Percentiles rank a stretch among this genome's conserved stretches.
Evolutionary conservation across 2,113 vertebrate species (phyloP).

Genomic region (Papio anubis): DNA sequence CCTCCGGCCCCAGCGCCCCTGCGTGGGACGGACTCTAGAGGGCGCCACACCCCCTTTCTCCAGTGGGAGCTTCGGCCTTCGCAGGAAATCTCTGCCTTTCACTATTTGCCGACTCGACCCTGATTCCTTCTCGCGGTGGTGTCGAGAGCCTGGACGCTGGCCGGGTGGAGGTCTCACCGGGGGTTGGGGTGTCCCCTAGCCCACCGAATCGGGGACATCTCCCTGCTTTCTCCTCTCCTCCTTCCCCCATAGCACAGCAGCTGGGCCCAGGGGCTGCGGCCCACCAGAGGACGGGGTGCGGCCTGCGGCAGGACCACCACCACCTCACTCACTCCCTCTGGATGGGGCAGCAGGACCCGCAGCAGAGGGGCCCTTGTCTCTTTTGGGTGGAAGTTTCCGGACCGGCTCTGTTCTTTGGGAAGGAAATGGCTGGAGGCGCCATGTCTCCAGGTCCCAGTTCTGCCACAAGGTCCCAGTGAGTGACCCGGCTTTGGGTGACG

Average conservation of each 20-base stretch:
- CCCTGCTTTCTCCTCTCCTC: neutral
- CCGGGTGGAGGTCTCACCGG: too few relatives aligned
- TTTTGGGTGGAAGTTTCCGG: neutral
- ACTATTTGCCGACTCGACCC: accelerated
- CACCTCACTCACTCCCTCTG: neutral
- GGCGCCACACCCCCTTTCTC: too few relatives aligned
- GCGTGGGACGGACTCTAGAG: too few relatives aligned
- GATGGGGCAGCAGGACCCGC: neutral
- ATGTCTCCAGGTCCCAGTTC: neutral
- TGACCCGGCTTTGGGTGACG: accelerated
- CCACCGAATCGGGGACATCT: accelerated
- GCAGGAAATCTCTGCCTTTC: too few relatives aligned
- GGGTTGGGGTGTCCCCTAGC: too few relatives aligned
- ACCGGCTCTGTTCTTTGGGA: too few relatives aligned
- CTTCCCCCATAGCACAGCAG: neutral
- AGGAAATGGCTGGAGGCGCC: neutral
- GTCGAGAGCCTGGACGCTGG: too few relatives aligned
- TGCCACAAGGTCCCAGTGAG: accelerated
- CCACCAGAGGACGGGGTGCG: accelerated
- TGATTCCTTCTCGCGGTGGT: too few relatives aligned
- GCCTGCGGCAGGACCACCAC: neutral
- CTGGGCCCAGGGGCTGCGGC: neutral
- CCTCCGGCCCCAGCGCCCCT: too few relatives aligned
- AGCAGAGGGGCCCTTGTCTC: neutral
- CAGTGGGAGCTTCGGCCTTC: too few relatives aligned